Conservation (phyloP, 2,888 invertebrate genomes). For the Hydroisotoma schaefferi region DNA sequence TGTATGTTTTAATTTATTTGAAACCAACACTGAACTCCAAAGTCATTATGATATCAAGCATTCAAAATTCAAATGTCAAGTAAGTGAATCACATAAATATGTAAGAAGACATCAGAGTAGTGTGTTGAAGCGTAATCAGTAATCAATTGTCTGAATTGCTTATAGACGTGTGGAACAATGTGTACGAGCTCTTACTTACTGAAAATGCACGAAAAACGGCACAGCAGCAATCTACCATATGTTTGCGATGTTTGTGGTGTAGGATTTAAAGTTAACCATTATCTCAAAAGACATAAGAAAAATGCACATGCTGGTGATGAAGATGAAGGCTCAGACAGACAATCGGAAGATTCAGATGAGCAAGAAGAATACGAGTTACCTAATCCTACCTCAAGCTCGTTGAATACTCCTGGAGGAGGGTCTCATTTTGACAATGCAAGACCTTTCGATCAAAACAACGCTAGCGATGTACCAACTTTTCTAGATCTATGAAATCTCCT, state of each 20-base stretch:
- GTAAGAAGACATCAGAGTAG: too few relatives aligned
- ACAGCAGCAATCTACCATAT: neutral
- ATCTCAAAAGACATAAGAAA: neutral
- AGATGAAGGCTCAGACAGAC: neutral
- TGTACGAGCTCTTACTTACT: neutral
- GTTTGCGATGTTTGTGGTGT: neutral
- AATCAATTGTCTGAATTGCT: neutral
- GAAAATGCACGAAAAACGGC: conserved; percentile 2
- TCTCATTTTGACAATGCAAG: too few relatives aligned
- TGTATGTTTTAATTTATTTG: conserved; percentile 3
- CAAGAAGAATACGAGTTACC: neutral
- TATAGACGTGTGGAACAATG: neutral
- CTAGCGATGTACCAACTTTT: too few relatives aligned
- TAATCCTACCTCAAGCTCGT: too few relatives aligned
- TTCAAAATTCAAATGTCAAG: neutral
- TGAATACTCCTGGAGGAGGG: too few relatives aligned
- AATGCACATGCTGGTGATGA: neutral
- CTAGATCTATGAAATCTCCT: too few relatives aligned
- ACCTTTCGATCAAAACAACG: too few relatives aligned
- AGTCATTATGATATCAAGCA: conserved; percentile 5
- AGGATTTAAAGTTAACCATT: neutral
- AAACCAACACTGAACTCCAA: neutral
- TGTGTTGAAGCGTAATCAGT: too few relatives aligned
- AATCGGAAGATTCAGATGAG: neutral
- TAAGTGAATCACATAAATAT: neutral